Evolutionary conservation across 2,888 invertebrate species (phyloP), one percentile per base, ranked within the genome.

Genomic region (Ametastegia equiseti): DNA sequence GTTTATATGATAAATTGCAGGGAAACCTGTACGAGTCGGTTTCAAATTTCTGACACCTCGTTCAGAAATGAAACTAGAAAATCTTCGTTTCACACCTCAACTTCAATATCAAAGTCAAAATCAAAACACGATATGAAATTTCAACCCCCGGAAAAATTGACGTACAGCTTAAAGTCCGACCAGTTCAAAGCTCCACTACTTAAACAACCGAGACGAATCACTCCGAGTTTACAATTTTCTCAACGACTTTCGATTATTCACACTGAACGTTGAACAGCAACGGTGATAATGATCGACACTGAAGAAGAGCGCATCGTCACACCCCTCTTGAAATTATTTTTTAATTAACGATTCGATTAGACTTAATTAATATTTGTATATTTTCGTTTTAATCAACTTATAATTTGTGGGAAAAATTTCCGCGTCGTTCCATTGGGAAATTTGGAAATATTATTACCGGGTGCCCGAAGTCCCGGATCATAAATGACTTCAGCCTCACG

Each of bases 121-220:
- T 60, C 1, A 23, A 19, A 54, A 54, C 19, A 19, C 2, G 23
- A 54, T 39, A 19, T 9, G 6, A 15, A 19, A 47, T 45, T 47
- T 71, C n/a, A 30, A 47, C 71, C 15, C 45, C 5, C 71, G 15
- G 4, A 39, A 39, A 67, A 19, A 27, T 71, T 7, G 23, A n/a
- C 27, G 15, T n/a, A 27, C 45, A 45, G n/a, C n/a, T 45, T 30
- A 23, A 27, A 45, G 45, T 71, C 69, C 45, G 69, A 45, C 69
- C 69, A 45, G 69, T 71, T 71, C 45, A 45, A 27, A 47, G 71
- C 27, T 71, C 27, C 45, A 47, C 42, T 71, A 47, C 45, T 45
- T 42, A 47, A 19, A 23, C 36, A 7, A 42, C 67, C 13, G 19
- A 9, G 1, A 54, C 54, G 13, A 39, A 67, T 19, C 67, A 60